phyloP scores from a whole-genome alignment of 2,888 invertebrate genomes.

The Bombyx huttoni region DNA sequence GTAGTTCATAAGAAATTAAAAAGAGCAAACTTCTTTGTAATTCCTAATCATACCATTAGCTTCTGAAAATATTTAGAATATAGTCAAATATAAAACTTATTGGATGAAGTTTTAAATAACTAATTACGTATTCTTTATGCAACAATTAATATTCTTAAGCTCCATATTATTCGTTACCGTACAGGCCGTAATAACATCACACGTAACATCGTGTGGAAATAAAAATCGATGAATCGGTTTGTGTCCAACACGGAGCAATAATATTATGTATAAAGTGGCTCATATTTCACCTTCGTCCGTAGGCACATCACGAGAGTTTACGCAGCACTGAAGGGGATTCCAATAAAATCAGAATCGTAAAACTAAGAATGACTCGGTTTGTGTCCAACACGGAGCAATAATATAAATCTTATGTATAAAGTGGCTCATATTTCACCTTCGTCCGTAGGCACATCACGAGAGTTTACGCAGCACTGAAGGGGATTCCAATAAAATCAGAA shows the following conservation, averaged over 20 bases:
- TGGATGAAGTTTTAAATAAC: too few relatives aligned
- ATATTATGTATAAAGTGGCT: slow-evolving; percentile 52
- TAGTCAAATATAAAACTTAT: too few relatives aligned
- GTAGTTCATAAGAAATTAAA: too few relatives aligned
- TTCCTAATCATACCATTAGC: too few relatives aligned
- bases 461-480: slow-evolving; percentile 35
- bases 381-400: slow-evolving; percentile 46
- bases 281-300: slow-evolving; percentile 63
- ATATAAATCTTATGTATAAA: slow-evolving; percentile 54
- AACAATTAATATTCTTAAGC: too few relatives aligned
- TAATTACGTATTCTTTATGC: too few relatives aligned
- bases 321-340: slow-evolving; percentile 43
- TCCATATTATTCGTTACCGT: background rate
- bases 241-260: slow-evolving; percentile 46
- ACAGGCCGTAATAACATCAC: background rate
- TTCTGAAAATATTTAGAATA: too few relatives aligned
- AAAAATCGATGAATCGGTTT: slow-evolving; percentile 30
- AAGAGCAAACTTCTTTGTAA: too few relatives aligned
- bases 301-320: slow-evolving; percentile 39
- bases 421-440: slow-evolving; percentile 65
- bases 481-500: slow-evolving; percentile 69
- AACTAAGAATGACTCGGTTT: slow-evolving; percentile 58
- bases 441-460: slow-evolving; percentile 41
- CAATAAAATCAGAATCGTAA: slow-evolving; percentile 72
- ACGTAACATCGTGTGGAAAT: slow-evolving; percentile 18